Evolutionary conservation across 2,797 vertebrate genomes (phyloP).

Genomic region (Pseudochirops cupreus): DNA sequence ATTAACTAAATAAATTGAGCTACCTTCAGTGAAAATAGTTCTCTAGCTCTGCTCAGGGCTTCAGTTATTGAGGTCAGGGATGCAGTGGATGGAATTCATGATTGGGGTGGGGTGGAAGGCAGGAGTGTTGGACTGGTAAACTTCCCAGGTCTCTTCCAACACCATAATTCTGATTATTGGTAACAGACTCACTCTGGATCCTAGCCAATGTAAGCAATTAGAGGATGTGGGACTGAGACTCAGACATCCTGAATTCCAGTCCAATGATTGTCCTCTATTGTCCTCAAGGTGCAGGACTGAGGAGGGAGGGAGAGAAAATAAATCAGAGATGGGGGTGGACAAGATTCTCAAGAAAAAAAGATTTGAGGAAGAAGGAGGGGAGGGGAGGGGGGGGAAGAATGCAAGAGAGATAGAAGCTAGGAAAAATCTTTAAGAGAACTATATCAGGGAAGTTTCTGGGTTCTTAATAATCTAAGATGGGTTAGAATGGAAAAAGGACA

Average conservation of each 20-base stretch:
- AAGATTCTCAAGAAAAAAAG: background rate
- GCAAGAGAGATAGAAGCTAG: background rate
- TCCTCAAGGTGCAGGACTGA: background rate
- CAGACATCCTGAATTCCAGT: background rate
- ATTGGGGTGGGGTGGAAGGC: background rate
- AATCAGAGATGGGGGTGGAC: background rate
- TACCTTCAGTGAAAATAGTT: background rate
- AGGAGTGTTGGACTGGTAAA: background rate
- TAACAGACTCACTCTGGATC: background rate
- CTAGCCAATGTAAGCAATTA: background rate
- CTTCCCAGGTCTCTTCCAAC: background rate
- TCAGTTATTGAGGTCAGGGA: background rate
- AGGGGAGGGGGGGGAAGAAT: background rate
- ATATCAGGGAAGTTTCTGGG: background rate
- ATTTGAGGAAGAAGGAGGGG: background rate
- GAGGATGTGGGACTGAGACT: background rate
- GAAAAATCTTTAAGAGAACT: background rate
- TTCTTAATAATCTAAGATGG: too few species aligned
- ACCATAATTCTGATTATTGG: background rate
- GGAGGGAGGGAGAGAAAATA: background rate
- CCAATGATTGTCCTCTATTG: background rate
- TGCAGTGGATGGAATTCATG: background rate
- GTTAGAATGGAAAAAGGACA: background rate
- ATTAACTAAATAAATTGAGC: background rate
- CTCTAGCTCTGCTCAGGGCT: background rate